Conservation (phyloP, 2,113 vertebrate species). For the zebrafish (Danio rerio) region GRCz12tu NC_133188.1:27062501-27063000, state of each 20-base stretch:
- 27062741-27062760: no score
- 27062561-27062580: not conserved
- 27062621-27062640: not conserved
- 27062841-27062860: not conserved
- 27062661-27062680: not conserved
- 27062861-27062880: no score
- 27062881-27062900: not conserved
- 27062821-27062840: not conserved
- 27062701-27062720: not conserved
- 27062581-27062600: not conserved
- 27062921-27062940: not conserved
- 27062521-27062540: no score
- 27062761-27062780: no score
- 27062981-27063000: no score
- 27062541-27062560: no score
- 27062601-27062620: not conserved
- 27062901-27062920: not conserved
- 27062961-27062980: no score
- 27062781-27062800: no score
- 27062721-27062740: no score
- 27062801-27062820: not conserved
- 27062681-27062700: not conserved
- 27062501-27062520: conserved; percentile 5
- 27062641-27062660: not conserved
- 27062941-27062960: no score